Evolutionary conservation across 2,888 invertebrate species (phyloP).

Genomic region (Steromphala cineraria): DNA sequence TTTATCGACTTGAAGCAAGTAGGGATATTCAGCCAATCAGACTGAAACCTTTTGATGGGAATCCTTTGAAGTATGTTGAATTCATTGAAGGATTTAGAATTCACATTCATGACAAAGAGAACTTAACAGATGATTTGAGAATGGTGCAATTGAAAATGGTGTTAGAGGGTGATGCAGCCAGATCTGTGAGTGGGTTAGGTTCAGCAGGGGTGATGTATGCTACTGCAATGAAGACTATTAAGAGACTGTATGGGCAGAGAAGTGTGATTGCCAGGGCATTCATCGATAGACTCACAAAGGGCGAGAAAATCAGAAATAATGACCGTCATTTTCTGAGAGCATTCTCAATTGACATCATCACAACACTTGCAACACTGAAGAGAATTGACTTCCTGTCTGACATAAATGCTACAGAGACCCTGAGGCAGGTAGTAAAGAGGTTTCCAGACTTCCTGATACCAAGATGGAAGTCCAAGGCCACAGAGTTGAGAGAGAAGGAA

Average conservation of each 20-base stretch:
- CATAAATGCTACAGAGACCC: background rate
- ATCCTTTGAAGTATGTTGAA: background rate
- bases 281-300: background rate
- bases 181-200: background rate
- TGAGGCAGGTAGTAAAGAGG: background rate
- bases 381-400: background rate
- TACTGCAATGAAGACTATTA: background rate
- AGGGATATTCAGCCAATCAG: too few species aligned
- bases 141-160: background rate
- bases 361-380: background rate
- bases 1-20: too few species aligned
- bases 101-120: background rate
- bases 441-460: background rate
- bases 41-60: background rate
- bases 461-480: background rate
- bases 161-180: background rate
- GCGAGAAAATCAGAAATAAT: background rate
- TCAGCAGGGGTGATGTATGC: background rate
- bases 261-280: background rate
- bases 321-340: background rate
- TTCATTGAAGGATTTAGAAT: background rate
- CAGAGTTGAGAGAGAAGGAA: background rate
- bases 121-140: background rate
- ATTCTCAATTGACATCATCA: background rate
- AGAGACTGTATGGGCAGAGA: background rate